Evolutionary conservation across 2,888 invertebrate genomes (phyloP).

Genomic region (Phalera bucephala): DNA sequence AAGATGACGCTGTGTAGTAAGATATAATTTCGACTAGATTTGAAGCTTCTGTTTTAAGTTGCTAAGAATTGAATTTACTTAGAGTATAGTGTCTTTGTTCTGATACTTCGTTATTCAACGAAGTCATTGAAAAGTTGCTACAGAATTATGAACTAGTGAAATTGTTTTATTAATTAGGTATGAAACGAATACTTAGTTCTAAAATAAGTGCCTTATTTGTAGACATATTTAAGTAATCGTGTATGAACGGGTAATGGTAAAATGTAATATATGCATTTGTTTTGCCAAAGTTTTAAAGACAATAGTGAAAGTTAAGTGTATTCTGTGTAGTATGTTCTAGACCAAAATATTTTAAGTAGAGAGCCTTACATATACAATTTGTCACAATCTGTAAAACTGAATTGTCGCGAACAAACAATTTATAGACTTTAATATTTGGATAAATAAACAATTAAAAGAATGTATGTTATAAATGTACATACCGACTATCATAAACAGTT

Average conservation of each 20-base stretch:
- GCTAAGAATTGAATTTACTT: not conserved
- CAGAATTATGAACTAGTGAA: too few species aligned
- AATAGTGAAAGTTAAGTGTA: too few species aligned
- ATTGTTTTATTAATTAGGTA: too few species aligned
- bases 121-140: too few species aligned
- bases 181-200: too few species aligned
- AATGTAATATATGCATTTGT: not conserved
- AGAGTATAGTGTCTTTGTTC: too few species aligned
- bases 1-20: slow-evolving; percentile 59
- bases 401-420: slow-evolving; percentile 3
- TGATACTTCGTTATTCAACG: too few species aligned
- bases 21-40: too few species aligned
- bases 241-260: not conserved
- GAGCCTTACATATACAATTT: too few species aligned
- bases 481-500: too few species aligned
- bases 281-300: slow-evolving; percentile 4
- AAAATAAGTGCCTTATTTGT: slow-evolving; percentile 59
- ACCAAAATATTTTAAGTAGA: too few species aligned
- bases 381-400: slow-evolving; percentile 34
- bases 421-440: not conserved
- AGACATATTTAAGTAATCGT: slow-evolving; percentile 12
- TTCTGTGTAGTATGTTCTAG: too few species aligned
- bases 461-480: slow-evolving; percentile 15
- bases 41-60: slow-evolving; percentile 1
- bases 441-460: slow-evolving; percentile 6